A percentile compares a stretch with the other conserved stretches of the same genome.
Conservation (phyloP, 23 tunicate species). For the Botrylloides violaceus region DNA sequence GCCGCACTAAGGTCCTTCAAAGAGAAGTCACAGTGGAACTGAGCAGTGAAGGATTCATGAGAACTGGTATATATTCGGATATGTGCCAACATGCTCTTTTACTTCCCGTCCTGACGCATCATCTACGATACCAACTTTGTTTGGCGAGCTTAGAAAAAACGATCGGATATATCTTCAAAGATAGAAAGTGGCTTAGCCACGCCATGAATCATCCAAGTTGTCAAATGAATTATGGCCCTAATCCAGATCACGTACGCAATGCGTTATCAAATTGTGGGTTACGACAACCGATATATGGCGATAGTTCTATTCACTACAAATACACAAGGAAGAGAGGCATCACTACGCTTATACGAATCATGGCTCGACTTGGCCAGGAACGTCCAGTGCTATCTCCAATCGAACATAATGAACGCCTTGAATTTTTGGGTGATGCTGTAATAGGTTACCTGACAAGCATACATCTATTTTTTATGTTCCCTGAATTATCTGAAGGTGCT, state of each 20-base stretch:
- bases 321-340: conserved; percentile 91
- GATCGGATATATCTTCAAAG: conserved; percentile 83
- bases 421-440: conserved; percentile 96
- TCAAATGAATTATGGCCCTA: conserved; percentile 91
- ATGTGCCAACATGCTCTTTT: conserved; percentile 85
- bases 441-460: conserved; percentile 81
- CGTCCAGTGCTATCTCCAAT: conserved; percentile 86
- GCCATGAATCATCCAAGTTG: conserved; percentile 99
- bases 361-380: conserved; percentile 90
- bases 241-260: conserved; percentile 98
- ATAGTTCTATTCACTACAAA: conserved; percentile 88
- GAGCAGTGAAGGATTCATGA: conserved; percentile 81
- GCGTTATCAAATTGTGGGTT: conserved; percentile 90
- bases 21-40: conserved; percentile 93
- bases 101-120: conserved; percentile 95
- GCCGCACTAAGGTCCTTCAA: conserved; percentile 75
- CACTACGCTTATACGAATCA: conserved; percentile 85
- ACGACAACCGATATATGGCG: conserved; percentile 83
- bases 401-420: conserved; percentile 87
- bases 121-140: conserved; percentile 84
- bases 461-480: conserved; percentile 82
- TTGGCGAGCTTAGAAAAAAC: conserved; percentile 41
- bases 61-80: conserved; percentile 92
- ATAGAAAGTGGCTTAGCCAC: conserved; percentile 85
- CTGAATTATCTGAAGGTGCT: conserved; percentile 93